Conservation (phyloP, 2,888 invertebrate species). For the Bombylius major region DNA sequence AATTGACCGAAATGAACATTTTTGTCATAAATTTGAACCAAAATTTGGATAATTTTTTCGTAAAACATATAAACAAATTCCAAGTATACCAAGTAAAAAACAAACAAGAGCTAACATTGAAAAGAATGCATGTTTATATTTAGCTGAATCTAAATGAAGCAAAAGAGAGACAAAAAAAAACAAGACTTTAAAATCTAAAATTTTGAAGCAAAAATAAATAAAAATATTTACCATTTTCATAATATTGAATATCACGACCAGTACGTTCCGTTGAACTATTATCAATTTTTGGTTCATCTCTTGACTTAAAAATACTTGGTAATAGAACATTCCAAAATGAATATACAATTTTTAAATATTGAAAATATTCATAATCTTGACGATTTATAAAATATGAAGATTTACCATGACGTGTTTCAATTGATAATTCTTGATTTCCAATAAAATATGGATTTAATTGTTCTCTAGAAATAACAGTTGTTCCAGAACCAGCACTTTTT, state of each 20-base stretch:
- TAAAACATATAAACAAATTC: slow-evolving; percentile 32
- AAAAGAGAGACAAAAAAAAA: background rate
- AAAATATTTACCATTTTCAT: slow-evolving; percentile 2
- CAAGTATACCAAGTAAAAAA: slow-evolving; percentile 27
- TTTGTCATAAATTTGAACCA: slow-evolving; percentile 27
- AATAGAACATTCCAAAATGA: slow-evolving; percentile 33
- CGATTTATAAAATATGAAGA: slow-evolving; percentile 18
- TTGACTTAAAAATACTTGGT: slow-evolving; percentile 18
- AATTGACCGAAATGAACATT: slow-evolving; percentile 31
- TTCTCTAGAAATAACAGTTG: slow-evolving; percentile 14
- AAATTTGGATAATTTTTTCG: slow-evolving; percentile 24
- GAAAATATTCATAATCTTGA: slow-evolving; percentile 25
- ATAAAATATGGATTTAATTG: slow-evolving; percentile 10
- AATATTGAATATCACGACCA: slow-evolving; percentile 10
- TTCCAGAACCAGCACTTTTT: slow-evolving; percentile 9
- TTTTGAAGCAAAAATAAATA: background rate
- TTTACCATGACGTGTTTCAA: slow-evolving; percentile 5
- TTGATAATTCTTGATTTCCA: background rate
- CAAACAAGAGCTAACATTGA: slow-evolving; percentile 31
- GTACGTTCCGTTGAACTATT: slow-evolving; percentile 14
- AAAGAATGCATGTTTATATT: slow-evolving; percentile 35
- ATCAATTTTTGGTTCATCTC: slow-evolving; percentile 6
- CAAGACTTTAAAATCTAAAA: background rate
- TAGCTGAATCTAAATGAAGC: slow-evolving; percentile 22
- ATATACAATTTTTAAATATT: slow-evolving; percentile 29